These are phyloP conservation scores for Anadara kagoshimensis DNA, from an alignment of 1,140 invertebrate genomes.

Conservation along the genomic window DNA sequence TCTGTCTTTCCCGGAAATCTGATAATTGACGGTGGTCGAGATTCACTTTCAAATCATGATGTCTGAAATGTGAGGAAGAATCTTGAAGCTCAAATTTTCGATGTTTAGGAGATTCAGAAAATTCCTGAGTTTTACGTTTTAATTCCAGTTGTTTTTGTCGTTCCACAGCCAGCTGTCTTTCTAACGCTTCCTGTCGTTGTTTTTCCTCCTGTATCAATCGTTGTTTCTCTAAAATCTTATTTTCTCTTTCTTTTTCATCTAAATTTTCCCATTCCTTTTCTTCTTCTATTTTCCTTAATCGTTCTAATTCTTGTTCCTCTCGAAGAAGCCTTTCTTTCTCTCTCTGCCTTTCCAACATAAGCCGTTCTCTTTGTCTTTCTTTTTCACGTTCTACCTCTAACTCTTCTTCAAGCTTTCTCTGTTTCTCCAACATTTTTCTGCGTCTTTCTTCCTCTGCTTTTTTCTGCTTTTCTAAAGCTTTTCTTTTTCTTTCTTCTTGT, in stretches of 20 bases:
- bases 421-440: constrained; percentile 17
- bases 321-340: background rate
- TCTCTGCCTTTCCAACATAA: too few species aligned
- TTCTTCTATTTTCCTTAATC: constrained; percentile 19
- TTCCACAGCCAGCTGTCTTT: background rate
- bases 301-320: constrained; percentile 5
- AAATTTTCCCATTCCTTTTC: constrained; percentile 35
- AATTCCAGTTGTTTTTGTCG: too few species aligned
- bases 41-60: too few species aligned
- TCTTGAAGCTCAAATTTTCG: too few species aligned
- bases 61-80: too few species aligned
- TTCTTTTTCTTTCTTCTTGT: constrained; percentile 14
- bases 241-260: constrained; percentile 28
- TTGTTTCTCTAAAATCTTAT: background rate
- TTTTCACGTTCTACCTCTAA: constrained; percentile 31
- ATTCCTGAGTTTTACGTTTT: too few species aligned
- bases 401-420: constrained; percentile 33
- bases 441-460: constrained; percentile 22
- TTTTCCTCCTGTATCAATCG: constrained; percentile 8
- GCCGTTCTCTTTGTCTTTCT: background rate
- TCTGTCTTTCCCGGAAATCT: too few species aligned
- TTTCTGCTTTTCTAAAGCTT: constrained; percentile 29
- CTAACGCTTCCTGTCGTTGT: constrained; percentile 11
- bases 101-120: too few species aligned
- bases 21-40: too few species aligned